These are phyloP conservation scores for Bradypus variegatus DNA, from an alignment of 2,797 vertebrate genomes.

Conservation along the genomic window DNA sequence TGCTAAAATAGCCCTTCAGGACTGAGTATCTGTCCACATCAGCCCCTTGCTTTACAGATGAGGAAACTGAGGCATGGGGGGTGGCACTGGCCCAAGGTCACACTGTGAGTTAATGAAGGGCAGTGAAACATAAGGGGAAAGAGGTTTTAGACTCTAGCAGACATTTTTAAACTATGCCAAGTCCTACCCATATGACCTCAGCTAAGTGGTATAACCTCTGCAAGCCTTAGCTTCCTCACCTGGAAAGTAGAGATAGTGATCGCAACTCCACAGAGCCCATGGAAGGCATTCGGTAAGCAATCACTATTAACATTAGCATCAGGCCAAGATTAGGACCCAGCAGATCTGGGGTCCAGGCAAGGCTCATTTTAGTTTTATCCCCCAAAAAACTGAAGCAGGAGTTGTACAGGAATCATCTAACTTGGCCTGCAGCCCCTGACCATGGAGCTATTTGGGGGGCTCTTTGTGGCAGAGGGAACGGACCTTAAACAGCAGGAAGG, in stretches of 20 bases:
- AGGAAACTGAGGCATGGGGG: background rate
- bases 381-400: background rate
- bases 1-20: background rate
- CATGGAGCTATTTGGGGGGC: rapidly evolving
- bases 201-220: background rate
- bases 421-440: background rate
- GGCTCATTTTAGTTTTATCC: background rate
- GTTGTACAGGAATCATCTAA: background rate
- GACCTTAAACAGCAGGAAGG: background rate
- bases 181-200: background rate
- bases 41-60: background rate
- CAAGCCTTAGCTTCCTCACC: background rate
- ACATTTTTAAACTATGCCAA: background rate
- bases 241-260: background rate
- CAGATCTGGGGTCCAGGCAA: background rate
- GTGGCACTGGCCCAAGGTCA: background rate
- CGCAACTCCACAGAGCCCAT: background rate
- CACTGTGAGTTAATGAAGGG: background rate
- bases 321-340: background rate
- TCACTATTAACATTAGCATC: background rate
- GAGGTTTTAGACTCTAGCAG: background rate
- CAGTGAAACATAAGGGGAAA: background rate
- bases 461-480: background rate
- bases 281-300: background rate
- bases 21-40: background rate